Percentiles rank a stretch among this genome's conserved stretches.
Conservation (phyloP, 2,888 invertebrate species). For the Stenichneumon culpator region DNA sequence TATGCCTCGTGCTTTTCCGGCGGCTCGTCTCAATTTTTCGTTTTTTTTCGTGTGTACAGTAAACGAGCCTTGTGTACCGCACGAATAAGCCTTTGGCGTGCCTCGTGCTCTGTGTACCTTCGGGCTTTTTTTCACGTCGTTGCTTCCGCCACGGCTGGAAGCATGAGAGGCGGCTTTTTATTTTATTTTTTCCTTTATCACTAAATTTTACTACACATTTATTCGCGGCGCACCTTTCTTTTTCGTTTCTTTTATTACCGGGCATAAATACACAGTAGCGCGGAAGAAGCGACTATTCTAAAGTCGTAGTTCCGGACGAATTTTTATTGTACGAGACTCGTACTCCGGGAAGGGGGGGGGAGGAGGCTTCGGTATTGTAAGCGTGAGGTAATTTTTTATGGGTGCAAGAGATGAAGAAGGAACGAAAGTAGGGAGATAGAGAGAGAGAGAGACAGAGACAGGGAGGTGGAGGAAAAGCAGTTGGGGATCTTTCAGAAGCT, state of each 20-base stretch:
- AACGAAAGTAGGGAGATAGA: constrained; percentile 31
- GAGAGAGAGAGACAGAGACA: constrained; percentile 16
- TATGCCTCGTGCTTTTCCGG: constrained; percentile 55
- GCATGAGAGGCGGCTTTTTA: not conserved
- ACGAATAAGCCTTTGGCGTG: constrained; percentile 58
- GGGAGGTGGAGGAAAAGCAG: constrained; percentile 33
- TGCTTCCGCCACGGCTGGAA: not conserved
- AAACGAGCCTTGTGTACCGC: constrained; percentile 53
- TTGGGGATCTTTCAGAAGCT: constrained; percentile 38
- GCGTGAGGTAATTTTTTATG: constrained; percentile 23
- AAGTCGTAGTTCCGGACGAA: constrained; percentile 60
- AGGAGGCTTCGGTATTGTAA: not conserved
- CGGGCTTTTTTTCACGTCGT: constrained; percentile 39
- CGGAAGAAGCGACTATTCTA: constrained; percentile 52
- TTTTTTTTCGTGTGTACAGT: constrained; percentile 60
- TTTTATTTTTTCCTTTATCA: constrained; percentile 11
- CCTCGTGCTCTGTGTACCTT: constrained; percentile 43
- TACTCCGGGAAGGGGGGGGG: too few relatives aligned
- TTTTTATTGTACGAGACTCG: constrained; percentile 57
- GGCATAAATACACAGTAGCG: constrained; percentile 53
- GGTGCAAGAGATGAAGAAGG: constrained; percentile 9
- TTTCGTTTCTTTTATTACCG: constrained; percentile 30
- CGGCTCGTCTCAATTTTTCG: constrained; percentile 45
- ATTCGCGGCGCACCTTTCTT: constrained; percentile 23
- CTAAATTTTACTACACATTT: constrained; percentile 43